These are phyloP conservation scores for Chrysomela aeneicollis DNA, from an alignment of 2,888 invertebrate genomes.

Conservation along the genomic window DNA sequence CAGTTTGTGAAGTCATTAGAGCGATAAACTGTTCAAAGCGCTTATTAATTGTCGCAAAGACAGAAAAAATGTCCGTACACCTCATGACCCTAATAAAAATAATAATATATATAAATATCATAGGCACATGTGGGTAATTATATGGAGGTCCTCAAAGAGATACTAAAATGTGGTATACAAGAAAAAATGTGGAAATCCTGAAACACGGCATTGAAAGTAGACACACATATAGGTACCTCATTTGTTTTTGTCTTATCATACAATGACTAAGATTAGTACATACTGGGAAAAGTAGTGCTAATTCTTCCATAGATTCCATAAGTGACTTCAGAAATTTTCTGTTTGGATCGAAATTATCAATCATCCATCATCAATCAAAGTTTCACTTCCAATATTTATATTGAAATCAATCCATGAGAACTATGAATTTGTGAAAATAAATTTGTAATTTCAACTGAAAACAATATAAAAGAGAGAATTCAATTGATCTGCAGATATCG, in stretches of 20 bases:
- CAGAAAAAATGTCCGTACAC: conserved; percentile 26
- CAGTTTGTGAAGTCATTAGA: conserved; percentile 24
- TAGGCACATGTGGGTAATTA: conserved; percentile 32
- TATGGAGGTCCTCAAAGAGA: conserved; percentile 29
- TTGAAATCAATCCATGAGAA: too few species aligned
- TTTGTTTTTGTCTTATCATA: not conserved
- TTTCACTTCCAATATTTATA: too few species aligned
- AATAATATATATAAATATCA: conserved; percentile 14
- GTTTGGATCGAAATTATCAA: too few species aligned
- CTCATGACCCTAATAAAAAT: conserved; percentile 32
- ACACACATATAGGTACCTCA: conserved; percentile 4
- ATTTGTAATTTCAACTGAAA: too few species aligned
- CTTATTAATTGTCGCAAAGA: conserved; percentile 31
- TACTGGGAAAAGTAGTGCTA: not conserved
- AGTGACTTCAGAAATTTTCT: not conserved
- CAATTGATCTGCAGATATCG: too few species aligned
- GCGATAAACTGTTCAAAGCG: conserved; percentile 33
- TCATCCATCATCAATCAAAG: too few species aligned
- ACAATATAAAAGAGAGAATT: too few species aligned
- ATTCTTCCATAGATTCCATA: not conserved
- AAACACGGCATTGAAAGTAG: conserved; percentile 21
- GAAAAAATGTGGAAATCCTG: conserved; percentile 26
- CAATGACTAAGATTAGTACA: not conserved
- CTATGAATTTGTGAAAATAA: too few species aligned
- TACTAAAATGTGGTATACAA: conserved; percentile 24